Base-by-base conservation (phyloP, 2,888 invertebrate species). In the Mycalesis mineus region DNA sequence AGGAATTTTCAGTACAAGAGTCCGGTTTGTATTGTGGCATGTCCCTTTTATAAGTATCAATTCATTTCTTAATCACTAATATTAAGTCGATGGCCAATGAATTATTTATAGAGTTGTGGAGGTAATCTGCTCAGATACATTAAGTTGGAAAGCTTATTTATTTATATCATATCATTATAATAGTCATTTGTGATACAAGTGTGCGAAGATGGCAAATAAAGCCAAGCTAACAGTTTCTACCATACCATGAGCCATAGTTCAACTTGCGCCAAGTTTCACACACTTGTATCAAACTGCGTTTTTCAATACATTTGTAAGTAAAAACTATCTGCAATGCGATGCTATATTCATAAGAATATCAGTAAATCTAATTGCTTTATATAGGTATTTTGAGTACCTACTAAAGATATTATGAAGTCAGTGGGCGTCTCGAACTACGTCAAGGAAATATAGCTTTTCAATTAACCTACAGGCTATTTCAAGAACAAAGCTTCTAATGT, bases 91-190 rank as follows among this genome's bases (percentile, higher is more conserved):
- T 47, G 47, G 53, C 45, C 51, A 57, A 61, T 55, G 14, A 55
- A 44, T 40, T 56, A 48, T 45, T 40, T 48, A 28, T 41, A 55
- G 53, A 47, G 17, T 40, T 53, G 39, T 54, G 8, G 14, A 53
- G 50, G 52, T 58, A 63, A 63, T 65, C 58, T 55, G 14, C 41
- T 58, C 42, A 36, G 52, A 55, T 61, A 59, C 44, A 47, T 45
- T 42, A 50, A 42, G 36, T 51, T 36, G 50, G 33, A 57, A 63
- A 56, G 39, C 42, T 60, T 60, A 63, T 61, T 66, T 63, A 61
- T 62, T 65, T 59, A 54, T 62, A 57, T 54, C 64, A 62, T 65
- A 62, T 59, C 61, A 62, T 58, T 54, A 57, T 57, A 60, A 36
- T 36, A 36, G 36, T 36, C 11, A 11, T 36, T 36, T 36, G 11